Base-by-base conservation (phyloP, 1,140 invertebrate species). In the Choristoneura fumiferana region DNA sequence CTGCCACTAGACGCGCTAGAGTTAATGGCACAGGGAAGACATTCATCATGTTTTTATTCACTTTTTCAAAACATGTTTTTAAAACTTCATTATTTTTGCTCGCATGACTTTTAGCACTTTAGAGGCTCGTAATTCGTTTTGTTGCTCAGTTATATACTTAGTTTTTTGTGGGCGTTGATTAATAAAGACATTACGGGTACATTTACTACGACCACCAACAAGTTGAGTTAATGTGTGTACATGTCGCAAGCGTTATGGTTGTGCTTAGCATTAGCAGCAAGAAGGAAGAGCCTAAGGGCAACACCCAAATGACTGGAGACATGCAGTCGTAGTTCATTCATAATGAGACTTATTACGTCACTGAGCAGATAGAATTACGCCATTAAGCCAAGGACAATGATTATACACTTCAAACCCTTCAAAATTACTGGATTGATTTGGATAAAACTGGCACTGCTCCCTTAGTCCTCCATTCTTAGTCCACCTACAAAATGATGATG, bases 131-230 rank as follows among this genome's bases (percentile, higher is more conserved):
- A 49, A 57, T 22, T 17, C 57, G 57, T 64, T 60, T 60, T 58
- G 39, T 35, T 29, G 18, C 14, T 37, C 38, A 39, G 63, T 58
- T 52, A 58, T 65, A 60, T 43, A 29, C 6, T 29, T 52, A 57
- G 43, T 64, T 43, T 59, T 54, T 65, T 65, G 56, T 63, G 12
- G 14, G 29, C 3, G 33, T 43, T 29, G 35, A 52, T 57, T 62
- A 62, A 65, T 65, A 53, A 58, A 65, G 55, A 65, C 63, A 60
- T 65, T 65, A 65, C 37, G 49, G 53, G 55, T 65, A 60, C 52
- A 57, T 65, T 65, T 59, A 58, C 62, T 43, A 54, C 9, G 57
- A 57, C 60, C 45, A 45, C 29, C 39, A 12, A 52, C 29, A 15
- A 37, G 54, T 40, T 38, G 35, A 34, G 15, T 33, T 37, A 49